phyloP scores from a whole-genome alignment of 2,797 vertebrate genomes.

The Cuculus canorus region DNA sequence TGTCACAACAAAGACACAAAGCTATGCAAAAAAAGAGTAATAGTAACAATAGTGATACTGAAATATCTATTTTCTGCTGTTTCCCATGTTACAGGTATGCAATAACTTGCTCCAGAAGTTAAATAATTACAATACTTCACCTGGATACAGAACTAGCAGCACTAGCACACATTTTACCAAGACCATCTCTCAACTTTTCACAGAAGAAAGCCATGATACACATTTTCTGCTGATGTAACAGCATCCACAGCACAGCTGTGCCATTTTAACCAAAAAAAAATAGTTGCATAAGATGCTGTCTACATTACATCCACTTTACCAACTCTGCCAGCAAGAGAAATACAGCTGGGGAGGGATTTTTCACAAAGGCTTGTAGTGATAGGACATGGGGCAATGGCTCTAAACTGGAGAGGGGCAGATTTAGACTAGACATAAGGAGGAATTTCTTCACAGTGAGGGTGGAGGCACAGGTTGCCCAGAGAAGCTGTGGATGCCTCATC shows the following conservation, averaged over 20 bases:
- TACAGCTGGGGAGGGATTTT: too few species aligned
- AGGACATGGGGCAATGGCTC: too few species aligned
- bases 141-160: neutral
- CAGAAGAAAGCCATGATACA: neutral
- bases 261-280: neutral
- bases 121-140: neutral
- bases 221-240: neutral
- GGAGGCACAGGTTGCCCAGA: too few species aligned
- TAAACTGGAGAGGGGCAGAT: too few species aligned
- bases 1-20: neutral
- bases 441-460: too few species aligned
- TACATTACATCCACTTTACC: fast-evolving
- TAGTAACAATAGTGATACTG: neutral
- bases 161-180: neutral
- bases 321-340: neutral
- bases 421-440: too few species aligned
- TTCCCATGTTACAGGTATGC: neutral
- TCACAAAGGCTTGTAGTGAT: too few species aligned
- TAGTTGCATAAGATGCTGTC: neutral
- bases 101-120: neutral
- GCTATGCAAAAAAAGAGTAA: neutral
- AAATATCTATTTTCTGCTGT: neutral
- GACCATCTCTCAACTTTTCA: neutral
- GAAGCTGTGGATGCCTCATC: too few species aligned
- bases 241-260: neutral